Conservation (phyloP, 1,140 invertebrate genomes). For the Mycetomoellerius zeteki region DNA sequence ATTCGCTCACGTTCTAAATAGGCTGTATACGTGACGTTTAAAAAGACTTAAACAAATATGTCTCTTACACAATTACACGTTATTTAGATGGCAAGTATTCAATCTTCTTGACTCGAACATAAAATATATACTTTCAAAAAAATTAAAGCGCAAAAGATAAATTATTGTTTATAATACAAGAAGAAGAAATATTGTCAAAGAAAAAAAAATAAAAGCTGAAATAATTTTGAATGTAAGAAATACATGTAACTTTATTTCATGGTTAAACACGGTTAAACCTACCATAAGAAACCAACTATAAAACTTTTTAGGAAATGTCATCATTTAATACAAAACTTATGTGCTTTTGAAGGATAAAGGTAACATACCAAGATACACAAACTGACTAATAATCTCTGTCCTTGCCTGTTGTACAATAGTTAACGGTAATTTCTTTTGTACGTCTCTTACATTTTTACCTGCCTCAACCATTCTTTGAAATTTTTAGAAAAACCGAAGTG, state of each 20-base stretch:
- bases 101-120: not conserved
- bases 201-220: not conserved
- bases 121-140: not conserved
- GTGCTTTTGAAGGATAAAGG: not conserved
- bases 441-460: conserved; percentile 5
- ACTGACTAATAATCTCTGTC: not conserved
- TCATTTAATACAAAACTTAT: conserved; percentile 4
- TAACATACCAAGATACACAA: not conserved
- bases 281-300: not conserved
- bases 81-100: not conserved
- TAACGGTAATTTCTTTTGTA: not conserved
- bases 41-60: not conserved
- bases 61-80: not conserved
- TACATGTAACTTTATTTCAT: not conserved
- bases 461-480: not conserved
- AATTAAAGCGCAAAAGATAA: not conserved
- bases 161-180: not conserved
- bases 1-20: conserved; percentile 28
- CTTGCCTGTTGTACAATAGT: not conserved
- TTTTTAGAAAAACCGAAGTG: not conserved
- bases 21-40: not conserved
- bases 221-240: not conserved
- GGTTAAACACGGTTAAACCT: not conserved
- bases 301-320: not conserved
- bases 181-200: not conserved